These are phyloP conservation scores for Spinus pinus DNA, from an alignment of 2,797 vertebrate genomes.

Conservation along the genomic window DNA sequence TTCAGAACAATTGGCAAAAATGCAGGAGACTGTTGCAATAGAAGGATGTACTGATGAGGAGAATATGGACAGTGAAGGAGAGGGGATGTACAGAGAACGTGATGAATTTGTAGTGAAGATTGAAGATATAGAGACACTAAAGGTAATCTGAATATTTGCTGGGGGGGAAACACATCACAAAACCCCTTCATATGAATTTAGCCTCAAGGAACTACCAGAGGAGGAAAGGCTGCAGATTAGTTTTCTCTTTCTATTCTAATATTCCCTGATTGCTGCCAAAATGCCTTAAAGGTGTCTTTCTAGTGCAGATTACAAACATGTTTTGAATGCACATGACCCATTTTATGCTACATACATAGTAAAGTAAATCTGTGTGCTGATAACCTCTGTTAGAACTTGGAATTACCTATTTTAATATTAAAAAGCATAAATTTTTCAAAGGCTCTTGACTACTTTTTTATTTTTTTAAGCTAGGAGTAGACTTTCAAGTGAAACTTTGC, in stretches of 20 bases:
- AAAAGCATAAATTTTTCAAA: not conserved
- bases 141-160: conserved; percentile 76
- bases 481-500: not conserved
- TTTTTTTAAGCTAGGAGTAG: not conserved
- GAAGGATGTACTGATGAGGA: conserved; percentile 94
- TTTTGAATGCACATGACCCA: not conserved
- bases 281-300: not conserved
- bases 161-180: not conserved
- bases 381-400: not conserved
- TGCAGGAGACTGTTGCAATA: conserved; percentile 84
- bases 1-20: conserved; percentile 81
- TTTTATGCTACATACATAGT: not conserved
- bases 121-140: conserved; percentile 92
- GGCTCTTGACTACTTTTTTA: not conserved
- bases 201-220: not conserved
- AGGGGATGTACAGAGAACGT: conserved; percentile 96
- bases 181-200: not conserved
- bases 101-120: conserved; percentile 98
- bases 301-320: not conserved
- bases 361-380: not conserved
- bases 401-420: not conserved
- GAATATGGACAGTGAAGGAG: conserved; percentile 91
- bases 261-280: not conserved
- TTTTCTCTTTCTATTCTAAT: not conserved
- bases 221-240: not conserved